Evolutionary conservation across 2,888 invertebrate species (phyloP), one percentile per base, ranked within the genome.

Genomic region (Rhyacophila evoluta): DNA sequence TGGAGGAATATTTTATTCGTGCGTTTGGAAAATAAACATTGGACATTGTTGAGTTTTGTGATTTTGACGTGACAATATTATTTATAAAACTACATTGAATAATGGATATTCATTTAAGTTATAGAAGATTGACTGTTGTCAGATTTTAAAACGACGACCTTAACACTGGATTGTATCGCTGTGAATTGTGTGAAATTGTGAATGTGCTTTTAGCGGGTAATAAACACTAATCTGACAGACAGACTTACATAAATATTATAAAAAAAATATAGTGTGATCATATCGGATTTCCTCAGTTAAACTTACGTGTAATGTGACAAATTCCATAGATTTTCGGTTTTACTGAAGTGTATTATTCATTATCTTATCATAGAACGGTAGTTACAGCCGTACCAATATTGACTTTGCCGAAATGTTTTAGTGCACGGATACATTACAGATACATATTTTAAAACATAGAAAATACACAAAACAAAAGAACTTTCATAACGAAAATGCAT

Each of bases 331-430:
- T 55, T 55, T 55, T 55, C 55, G 25, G 55, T 55, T 55, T 19
- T 55, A 55, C 55, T 55, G 1, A 41, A 55, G 55, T 55, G 55
- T 55, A 55, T 25, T 55, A 55, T 55, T 55, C 55, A 69, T 41
- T 74, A 78, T 78, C 78, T 72, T 15, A 69, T 78, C 68, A 28
- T 36, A 37, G 25, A 33, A 38, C 28, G 25, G 79, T 82, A 75
- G 55, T 55, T 55, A 55, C 55, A 55, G 78, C 69, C 73, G 28
- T 36, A 81, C 73, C 77, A 77, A 77, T 79, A 79, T 80, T 77
- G 71, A 81, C 75, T 72, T 81, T 82, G 83, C 82, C 77, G 83
- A 83, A 84, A 83, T 83, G 71, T 81, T 81, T 71, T 75, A 71
- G 70, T 75, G 70, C 75, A 75, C 15, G 41, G 74, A 70, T 70